Conservation (phyloP, 2,797 vertebrate genomes). For the Balearica regulorum region DNA sequence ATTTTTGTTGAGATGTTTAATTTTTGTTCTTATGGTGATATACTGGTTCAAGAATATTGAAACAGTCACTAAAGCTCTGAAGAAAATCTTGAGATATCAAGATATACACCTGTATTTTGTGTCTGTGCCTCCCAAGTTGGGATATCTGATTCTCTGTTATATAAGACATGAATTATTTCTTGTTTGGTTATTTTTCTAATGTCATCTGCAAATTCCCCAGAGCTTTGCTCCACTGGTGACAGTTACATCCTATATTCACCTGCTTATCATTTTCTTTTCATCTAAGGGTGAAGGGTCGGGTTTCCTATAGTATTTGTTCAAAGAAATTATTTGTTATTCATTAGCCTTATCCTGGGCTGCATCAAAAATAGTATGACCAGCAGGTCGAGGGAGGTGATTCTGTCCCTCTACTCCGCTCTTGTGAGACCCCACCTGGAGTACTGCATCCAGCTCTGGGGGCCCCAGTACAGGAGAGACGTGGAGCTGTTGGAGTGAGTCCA, state of each 20-base stretch:
- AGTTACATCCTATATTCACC: not conserved
- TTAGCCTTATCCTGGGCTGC: not conserved
- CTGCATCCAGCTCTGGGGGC: no score
- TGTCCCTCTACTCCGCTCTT: no score
- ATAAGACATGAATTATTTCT: not conserved
- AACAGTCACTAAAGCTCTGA: not conserved
- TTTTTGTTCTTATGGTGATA: not conserved
- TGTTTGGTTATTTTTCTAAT: not conserved
- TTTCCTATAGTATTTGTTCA: not conserved
- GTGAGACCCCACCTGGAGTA: no score
- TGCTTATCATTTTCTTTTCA: not conserved
- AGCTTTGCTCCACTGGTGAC: not conserved
- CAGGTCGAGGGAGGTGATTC: no score
- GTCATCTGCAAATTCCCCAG: not conserved
- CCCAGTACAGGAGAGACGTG: no score
- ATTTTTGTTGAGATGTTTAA: not conserved
- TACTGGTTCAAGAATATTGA: not conserved
- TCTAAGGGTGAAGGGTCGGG: not conserved
- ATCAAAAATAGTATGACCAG: no score
- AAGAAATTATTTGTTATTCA: not conserved
- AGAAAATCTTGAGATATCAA: not conserved
- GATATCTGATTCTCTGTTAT: not conserved
- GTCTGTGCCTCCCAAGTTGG: not conserved
- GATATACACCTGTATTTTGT: not conserved
- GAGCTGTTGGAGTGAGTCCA: no score